These are phyloP conservation scores for Varanus komodoensis DNA, from an alignment of 2,113 vertebrate species.

Conservation along the genomic window DNA sequence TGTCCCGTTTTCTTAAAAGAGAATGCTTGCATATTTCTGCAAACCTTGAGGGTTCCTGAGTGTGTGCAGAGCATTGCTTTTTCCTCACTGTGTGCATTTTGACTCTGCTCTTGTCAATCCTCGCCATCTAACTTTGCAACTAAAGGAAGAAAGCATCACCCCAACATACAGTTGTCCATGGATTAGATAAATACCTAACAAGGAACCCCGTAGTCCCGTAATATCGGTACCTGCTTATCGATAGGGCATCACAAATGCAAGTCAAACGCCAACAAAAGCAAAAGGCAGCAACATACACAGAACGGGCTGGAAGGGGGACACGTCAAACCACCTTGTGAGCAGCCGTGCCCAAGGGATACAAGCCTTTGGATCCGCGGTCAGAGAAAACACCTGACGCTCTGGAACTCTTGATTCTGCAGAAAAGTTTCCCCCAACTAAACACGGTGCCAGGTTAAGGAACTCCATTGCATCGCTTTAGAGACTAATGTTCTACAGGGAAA, in stretches of 20 bases:
- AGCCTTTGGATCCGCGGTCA: slow-evolving; percentile 8
- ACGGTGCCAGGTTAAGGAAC: neutral
- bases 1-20: too few relatives aligned
- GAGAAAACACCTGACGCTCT: neutral
- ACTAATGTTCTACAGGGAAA: slow-evolving; percentile 30
- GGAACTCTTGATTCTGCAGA: neutral
- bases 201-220: neutral
- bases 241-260: neutral
- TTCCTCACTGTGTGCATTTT: neutral
- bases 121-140: neutral
- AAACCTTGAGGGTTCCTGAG: neutral
- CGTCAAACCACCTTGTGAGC: slow-evolving; percentile 9
- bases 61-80: neutral
- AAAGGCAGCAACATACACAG: neutral
- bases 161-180: neutral
- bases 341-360: neutral
- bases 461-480: slow-evolving; percentile 6
- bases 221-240: neutral
- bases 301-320: neutral
- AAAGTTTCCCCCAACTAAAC: slow-evolving; percentile 10
- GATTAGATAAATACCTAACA: neutral
- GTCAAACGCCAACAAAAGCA: neutral
- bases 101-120: too few relatives aligned
- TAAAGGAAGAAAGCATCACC: neutral
- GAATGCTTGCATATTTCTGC: neutral